Base-by-base conservation (phyloP, 2,797 vertebrate species). In the Phataginus tetradactyla region DNA sequence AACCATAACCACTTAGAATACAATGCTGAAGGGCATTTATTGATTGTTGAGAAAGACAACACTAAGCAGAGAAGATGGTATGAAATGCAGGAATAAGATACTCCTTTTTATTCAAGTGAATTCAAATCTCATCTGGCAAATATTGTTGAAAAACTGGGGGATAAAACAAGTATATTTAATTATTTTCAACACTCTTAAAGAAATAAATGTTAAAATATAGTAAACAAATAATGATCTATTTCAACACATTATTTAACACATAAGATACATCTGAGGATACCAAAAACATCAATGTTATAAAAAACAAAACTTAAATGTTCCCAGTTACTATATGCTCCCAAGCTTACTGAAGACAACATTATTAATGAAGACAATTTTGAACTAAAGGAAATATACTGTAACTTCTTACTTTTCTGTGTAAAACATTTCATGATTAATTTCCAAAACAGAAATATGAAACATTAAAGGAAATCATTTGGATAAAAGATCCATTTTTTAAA, bases 81-180 rank as follows among this genome's bases (percentile, higher is more conserved):
- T 45, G 7, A 93, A 81, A 63, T 17, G 23, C 25, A 85, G 12
- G 14, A 63, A 80, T 49, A 80, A 39, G 15, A 74, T 66, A 55
- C 13, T 4, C n/a, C 64, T 79, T 72, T 86, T 79, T 64, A n/a
- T 57, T 59, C 69, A 68, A 42, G 25, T 55, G 51, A 94, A 69
- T 87, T 61, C 63, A 96, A 86, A 63, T 94, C 34, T 91, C 74
- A 86, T 61, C 81, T 91, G 42, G 34, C 14, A 89, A 89, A 53
- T 63, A 64, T 5, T 89, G 21, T 8, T 74, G 21, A 87, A 81
- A 95, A 71, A 81, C 32, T 51, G 12, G 20, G 3, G 21, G 42
- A 81, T 27, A 75, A 86, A 91, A 83, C 49, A n/a, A 39, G 15
- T 12, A 88, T 45, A 75, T 69, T 49, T 53, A 87, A 61, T 86